A percentile compares a stretch with the other conserved stretches of the same genome.
phyloP scores from a whole-genome alignment of 2,888 invertebrate species.

The Rhorus exstirpatorius region DNA sequence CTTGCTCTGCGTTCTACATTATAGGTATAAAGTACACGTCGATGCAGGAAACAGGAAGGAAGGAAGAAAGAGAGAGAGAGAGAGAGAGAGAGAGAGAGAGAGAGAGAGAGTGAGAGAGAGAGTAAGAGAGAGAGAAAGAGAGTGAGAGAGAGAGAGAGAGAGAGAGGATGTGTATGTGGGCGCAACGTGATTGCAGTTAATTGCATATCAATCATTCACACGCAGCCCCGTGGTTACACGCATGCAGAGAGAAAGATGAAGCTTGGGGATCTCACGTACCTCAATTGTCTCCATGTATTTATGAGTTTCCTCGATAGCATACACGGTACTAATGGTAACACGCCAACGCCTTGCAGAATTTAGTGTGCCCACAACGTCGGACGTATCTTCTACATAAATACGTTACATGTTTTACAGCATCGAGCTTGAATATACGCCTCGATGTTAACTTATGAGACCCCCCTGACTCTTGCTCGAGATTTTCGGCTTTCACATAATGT shows the following conservation, averaged over 20 bases:
- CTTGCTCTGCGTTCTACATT: not conserved
- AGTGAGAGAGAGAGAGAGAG: not conserved
- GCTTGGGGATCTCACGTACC: slow-evolving; percentile 6
- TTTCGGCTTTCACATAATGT: too few relatives aligned
- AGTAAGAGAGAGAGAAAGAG: slow-evolving; percentile 7
- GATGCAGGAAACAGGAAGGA: slow-evolving; percentile 8
- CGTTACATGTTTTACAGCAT: not conserved
- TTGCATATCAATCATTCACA: slow-evolving; percentile 53
- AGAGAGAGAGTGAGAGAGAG: not conserved
- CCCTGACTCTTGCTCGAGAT: not conserved
- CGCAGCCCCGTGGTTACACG: slow-evolving; percentile 20
- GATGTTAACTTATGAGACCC: not conserved
- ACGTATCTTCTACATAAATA: slow-evolving; percentile 14
- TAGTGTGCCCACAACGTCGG: not conserved
- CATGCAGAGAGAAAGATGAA: slow-evolving; percentile 19
- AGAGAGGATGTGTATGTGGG: slow-evolving; percentile 11
- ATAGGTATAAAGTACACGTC: not conserved
- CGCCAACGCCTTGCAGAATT: slow-evolving; percentile 49
- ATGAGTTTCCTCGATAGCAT: slow-evolving; percentile 38
- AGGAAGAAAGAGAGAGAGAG: not conserved
- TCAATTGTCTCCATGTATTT: slow-evolving; percentile 9
- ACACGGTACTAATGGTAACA: slow-evolving; percentile 41
- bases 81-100: not conserved
- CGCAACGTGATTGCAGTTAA: slow-evolving; percentile 49
- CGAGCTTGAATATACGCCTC: not conserved